These are phyloP conservation scores for Aelia acuminata DNA, from an alignment of 2,888 invertebrate genomes.

Conservation along the genomic window DNA sequence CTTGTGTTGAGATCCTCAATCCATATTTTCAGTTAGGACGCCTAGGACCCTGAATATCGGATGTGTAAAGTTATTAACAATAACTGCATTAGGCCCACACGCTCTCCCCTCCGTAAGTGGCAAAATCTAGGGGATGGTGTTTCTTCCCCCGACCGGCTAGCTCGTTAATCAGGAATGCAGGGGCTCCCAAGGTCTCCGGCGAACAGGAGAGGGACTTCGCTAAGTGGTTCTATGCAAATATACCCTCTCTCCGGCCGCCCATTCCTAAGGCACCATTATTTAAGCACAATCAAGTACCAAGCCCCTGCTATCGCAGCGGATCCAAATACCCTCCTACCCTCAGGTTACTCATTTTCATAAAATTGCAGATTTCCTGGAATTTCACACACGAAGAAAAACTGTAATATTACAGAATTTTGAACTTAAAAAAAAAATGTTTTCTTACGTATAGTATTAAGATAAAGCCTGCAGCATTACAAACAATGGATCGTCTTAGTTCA, in stretches of 20 bases:
- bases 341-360: neutral
- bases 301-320: neutral
- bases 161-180: slow-evolving; percentile 28
- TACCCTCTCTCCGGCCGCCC: neutral
- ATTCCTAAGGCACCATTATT: slow-evolving; percentile 26
- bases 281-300: slow-evolving; percentile 43
- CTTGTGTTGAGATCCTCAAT: no score
- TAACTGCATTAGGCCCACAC: neutral
- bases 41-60: neutral
- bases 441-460: no score
- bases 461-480: no score
- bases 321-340: neutral
- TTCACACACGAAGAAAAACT: neutral
- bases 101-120: neutral
- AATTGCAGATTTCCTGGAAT: neutral
- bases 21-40: no score
- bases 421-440: no score
- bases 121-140: slow-evolving; percentile 14
- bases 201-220: neutral
- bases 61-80: neutral
- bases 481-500: no score
- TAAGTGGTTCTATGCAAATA: slow-evolving; percentile 48
- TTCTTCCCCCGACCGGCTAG: neutral
- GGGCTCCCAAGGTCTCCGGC: neutral
- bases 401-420: no score